Evolutionary conservation across 2,113 vertebrate species (phyloP).

Genomic region (Pluvialis apricaria): DNA sequence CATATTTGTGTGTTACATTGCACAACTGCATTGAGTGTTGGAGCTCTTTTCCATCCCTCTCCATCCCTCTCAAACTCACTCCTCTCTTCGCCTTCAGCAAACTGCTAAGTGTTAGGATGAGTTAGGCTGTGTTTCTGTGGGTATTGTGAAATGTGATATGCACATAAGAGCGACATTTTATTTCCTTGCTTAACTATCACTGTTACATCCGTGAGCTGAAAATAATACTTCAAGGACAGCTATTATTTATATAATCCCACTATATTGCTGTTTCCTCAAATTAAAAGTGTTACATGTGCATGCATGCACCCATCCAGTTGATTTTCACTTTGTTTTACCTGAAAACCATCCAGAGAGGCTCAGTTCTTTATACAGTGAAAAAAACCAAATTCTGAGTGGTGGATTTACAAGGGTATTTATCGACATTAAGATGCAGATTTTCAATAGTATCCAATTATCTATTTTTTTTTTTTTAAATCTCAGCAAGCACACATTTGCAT

Average conservation of each 20-base stretch:
- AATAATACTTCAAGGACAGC: background rate
- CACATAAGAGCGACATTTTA: background rate
- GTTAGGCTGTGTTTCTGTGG: background rate
- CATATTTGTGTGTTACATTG: background rate
- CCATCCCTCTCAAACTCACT: background rate
- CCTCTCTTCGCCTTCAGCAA: background rate
- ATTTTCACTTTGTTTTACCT: background rate
- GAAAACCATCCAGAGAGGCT: background rate
- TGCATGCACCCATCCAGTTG: background rate
- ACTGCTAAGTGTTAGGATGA: background rate
- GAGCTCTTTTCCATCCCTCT: background rate
- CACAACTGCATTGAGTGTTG: background rate
- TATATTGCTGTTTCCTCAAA: background rate
- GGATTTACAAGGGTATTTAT: background rate
- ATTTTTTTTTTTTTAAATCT: background rate
- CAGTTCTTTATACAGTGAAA: background rate
- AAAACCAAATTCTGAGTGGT: background rate
- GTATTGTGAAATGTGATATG: background rate
- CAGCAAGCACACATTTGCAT: background rate
- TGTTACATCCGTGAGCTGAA: background rate
- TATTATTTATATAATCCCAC: background rate
- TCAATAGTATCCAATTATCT: background rate
- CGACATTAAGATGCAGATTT: background rate
- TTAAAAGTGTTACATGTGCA: background rate
- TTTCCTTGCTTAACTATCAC: background rate